Evolutionary conservation across 2,888 invertebrate species (phyloP).

Genomic region (Drosophila anceps): DNA sequence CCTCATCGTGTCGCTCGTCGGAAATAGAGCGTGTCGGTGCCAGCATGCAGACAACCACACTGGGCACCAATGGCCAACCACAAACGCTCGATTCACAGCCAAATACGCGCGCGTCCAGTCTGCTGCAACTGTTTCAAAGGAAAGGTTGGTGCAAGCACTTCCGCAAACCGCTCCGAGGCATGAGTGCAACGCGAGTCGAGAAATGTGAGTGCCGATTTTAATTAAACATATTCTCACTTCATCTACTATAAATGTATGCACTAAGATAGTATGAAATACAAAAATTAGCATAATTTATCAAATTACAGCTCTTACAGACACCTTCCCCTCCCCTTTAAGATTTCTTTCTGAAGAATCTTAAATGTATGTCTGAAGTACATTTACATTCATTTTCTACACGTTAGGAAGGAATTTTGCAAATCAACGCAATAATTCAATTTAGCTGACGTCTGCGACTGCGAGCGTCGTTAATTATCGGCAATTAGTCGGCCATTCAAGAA

Average conservation of each 20-base stretch:
- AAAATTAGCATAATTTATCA: background rate
- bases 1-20: conserved; percentile 85
- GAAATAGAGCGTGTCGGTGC: conserved; percentile 85
- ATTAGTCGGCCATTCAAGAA: background rate
- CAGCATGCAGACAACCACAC: conserved; percentile 66
- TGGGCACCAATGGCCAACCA: conserved; percentile 69
- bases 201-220: conserved; percentile 88
- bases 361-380: background rate
- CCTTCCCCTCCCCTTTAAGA: background rate
- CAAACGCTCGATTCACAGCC: conserved; percentile 55
- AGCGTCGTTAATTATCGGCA: background rate
- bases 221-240: background rate
- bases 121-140: conserved; percentile 85
- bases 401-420: background rate
- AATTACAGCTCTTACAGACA: background rate
- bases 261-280: background rate
- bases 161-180: conserved; percentile 88
- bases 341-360: no score
- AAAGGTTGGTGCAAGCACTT: conserved; percentile 89
- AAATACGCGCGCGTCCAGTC: conserved; percentile 77
- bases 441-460: background rate
- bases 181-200: conserved; percentile 92
- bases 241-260: background rate
- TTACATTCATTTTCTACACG: background rate
- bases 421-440: background rate